Evolutionary conservation across 2,113 vertebrate genomes (phyloP), one percentile per base, ranked within the genome.

Genomic region (Pterocles orientalis): DNA sequence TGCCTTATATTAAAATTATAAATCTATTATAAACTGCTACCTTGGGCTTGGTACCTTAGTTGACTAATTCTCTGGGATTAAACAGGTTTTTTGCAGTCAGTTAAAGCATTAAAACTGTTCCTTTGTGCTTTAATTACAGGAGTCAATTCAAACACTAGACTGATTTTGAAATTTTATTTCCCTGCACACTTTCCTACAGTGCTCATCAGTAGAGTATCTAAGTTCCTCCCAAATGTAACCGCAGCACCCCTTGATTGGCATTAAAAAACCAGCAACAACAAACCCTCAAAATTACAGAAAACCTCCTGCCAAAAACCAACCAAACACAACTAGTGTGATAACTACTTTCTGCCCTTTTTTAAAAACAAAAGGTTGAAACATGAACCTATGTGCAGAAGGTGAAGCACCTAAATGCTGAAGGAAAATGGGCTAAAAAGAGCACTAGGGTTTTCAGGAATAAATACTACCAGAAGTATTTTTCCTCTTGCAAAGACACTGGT

Each of bases 1-100:
- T 79, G 71, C 41, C 34, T 76, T 53, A 72, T 26, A 94, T 71
- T 93, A 94, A 95, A 80, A 95, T 71, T 51, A 43, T 53, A 85
- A 66, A 90, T 82, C 60, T 54, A 81, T 78, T 51, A 77, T 66
- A 76, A 98, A 88, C 29, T 29, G 92, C 77, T 73, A 28, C 81
- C 66, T 70, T 81, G 70, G 73, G 57, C 70, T 96, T 82, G 69
- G 79, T 34, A 92, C 41, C 85, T 92, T 43, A 58, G 18, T 50
- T 83, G 68, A 72, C 11, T 94, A 94, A 89, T 79, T 96, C 64
- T 75, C 64, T 64, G 45, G 34, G 65, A 88, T 92, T 89, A 77
- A 60, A 26, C 25, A 12, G 60, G 65, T 81, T 91, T n/a, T 72
- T 57, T 14, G 60, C 58, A 45, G 47, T 34, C 53, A 62, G 33